Evolutionary conservation across 2,888 invertebrate species (phyloP), one percentile per base, ranked within the genome.

Genomic region (Serrognathus titanus): DNA sequence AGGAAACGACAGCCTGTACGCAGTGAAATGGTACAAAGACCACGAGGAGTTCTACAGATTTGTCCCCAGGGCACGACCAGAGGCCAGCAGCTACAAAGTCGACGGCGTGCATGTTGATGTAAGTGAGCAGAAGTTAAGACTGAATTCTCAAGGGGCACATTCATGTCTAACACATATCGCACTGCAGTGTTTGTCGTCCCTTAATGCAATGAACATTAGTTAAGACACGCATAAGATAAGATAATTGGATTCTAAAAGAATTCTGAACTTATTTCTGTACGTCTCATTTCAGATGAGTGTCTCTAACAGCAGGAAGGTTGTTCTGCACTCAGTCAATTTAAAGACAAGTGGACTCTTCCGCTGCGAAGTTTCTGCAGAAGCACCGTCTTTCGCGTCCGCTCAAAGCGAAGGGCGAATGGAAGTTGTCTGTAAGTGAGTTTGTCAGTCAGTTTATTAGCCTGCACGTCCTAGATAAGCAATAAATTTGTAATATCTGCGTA

Each of bases 21-120:
- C 90, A 13, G 88, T 90, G 69, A 90, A 90, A 79, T 91, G 90
- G 90, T 90, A 90, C 80, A 86, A 90, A 75, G 90, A 90, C 78
- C 87, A 89, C 78, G 90, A 90, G 71, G 91, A 91, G 76, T 90
- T 91, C 78, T 91, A 89, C 80, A 82, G 89, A 67, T 90, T 82
- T 74, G 85, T 90, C 74, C 90, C 90, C 54, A 87, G 87, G 73
- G 84, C 83, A 63, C 82, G 83, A 62, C 87, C 89, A 7, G 85
- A 85, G 61, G 85, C 88, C 69, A 85, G 83, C 72, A 86, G 87
- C 60, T 90, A 88, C 77, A 82, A 83, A 69, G 79, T 87, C 51
- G 86, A 87, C 52, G 88, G 87, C 40, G 81, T 87, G 63, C 82
- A 83, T 76, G 86, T 88, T 50, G 86, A 87, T 70, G 87, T 87